Evolutionary conservation across 2,888 invertebrate genomes (phyloP).

Genomic region (Drosophila paramelanica): DNA sequence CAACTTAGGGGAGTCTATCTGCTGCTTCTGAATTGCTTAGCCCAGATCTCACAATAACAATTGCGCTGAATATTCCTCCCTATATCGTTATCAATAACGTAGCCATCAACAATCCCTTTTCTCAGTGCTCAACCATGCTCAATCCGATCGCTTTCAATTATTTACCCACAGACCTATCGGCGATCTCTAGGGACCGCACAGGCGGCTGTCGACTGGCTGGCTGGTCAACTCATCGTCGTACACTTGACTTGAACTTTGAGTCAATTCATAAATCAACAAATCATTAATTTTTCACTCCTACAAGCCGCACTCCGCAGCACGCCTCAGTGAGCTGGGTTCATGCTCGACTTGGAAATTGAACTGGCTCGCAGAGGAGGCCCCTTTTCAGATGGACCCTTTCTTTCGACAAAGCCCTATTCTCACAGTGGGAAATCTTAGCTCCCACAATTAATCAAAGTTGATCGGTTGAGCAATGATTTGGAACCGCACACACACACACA

Average conservation of each 20-base stretch:
- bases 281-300: constrained; percentile 81
- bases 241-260: constrained; percentile 82
- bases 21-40: background rate
- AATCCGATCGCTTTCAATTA: constrained; percentile 38
- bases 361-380: constrained; percentile 23
- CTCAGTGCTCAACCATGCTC: constrained; percentile 1
- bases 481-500: constrained; percentile 44
- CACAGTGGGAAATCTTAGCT: constrained; percentile 79
- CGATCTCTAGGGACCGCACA: constrained; percentile 61
- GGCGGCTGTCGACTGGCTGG: constrained; percentile 13
- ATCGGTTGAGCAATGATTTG: constrained; percentile 65
- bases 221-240: constrained; percentile 58
- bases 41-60: background rate
- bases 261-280: constrained; percentile 84
- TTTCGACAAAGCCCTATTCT: constrained; percentile 41
- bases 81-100: constrained; percentile 6
- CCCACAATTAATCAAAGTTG: constrained; percentile 83
- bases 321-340: constrained; percentile 39
- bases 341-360: constrained; percentile 38
- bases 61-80: constrained; percentile 1
- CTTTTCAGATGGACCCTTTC: constrained; percentile 19
- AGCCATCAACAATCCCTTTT: constrained; percentile 11
- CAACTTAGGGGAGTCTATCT: background rate
- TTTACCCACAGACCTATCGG: constrained; percentile 21
- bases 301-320: constrained; percentile 38